Conservation (phyloP, 2,113 vertebrate genomes). For the Lagopus muta region DNA sequence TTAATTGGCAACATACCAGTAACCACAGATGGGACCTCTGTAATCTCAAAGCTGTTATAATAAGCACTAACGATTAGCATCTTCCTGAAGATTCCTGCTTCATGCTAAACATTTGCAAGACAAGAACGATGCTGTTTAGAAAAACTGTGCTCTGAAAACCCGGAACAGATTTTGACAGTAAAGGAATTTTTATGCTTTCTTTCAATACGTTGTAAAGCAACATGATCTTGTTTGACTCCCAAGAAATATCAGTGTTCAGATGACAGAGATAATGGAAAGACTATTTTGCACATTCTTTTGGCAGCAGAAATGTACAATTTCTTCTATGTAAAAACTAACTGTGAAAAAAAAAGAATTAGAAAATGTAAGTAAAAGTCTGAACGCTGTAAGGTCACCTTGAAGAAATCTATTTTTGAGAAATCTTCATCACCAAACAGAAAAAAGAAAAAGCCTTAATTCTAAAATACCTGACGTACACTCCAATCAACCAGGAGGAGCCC, state of each 20-base stretch:
- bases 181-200: background rate
- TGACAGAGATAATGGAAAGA: background rate
- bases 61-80: background rate
- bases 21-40: background rate
- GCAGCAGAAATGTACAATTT: background rate
- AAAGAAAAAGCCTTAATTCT: background rate
- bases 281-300: background rate
- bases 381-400: rapidly evolving
- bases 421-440: background rate
- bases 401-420: background rate
- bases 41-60: background rate
- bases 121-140: background rate
- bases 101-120: background rate
- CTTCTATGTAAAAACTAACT: background rate
- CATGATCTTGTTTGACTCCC: background rate
- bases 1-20: background rate
- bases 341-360: background rate
- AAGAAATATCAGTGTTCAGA: background rate
- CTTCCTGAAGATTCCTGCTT: background rate
- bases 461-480: background rate
- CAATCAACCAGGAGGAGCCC: background rate
- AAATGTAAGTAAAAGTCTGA: background rate
- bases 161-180: background rate
- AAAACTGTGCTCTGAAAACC: background rate
- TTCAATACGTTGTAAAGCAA: background rate